Conservation (phyloP, 2,113 vertebrate genomes). For the Laticauda laticaudata region DNA sequence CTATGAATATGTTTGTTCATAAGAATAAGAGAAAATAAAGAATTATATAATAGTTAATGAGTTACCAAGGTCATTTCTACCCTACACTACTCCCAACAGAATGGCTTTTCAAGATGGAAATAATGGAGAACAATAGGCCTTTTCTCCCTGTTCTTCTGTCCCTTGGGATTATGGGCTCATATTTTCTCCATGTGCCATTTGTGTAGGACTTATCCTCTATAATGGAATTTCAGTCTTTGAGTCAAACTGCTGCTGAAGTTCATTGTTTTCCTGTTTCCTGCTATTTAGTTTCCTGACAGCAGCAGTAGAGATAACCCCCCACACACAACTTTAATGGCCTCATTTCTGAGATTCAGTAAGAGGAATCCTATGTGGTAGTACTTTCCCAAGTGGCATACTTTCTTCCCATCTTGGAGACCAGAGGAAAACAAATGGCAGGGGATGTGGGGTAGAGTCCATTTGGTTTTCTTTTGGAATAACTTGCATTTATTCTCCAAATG, state of each 20-base stretch:
- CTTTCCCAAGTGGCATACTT: not conserved
- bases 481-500: not conserved
- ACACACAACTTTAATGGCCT: not conserved
- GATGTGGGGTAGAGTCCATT: not conserved
- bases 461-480: not conserved
- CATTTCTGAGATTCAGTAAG: not conserved
- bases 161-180: not conserved
- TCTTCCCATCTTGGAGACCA: not conserved
- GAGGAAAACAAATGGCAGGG: not conserved
- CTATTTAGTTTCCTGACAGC: not conserved
- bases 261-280: not conserved
- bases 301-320: not conserved
- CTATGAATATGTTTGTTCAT: not conserved
- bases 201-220: not conserved
- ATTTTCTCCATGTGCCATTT: not conserved
- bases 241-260: not conserved
- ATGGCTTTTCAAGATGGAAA: not conserved
- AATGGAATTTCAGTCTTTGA: not conserved
- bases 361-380: not conserved
- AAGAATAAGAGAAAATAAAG: not conserved
- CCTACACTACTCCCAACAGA: not conserved
- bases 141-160: not conserved
- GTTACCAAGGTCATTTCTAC: not conserved
- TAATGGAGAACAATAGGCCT: not conserved
- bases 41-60: not conserved